Conservation (phyloP, 2,797 vertebrate genomes). For the Champsocephalus gunnari region DNA sequence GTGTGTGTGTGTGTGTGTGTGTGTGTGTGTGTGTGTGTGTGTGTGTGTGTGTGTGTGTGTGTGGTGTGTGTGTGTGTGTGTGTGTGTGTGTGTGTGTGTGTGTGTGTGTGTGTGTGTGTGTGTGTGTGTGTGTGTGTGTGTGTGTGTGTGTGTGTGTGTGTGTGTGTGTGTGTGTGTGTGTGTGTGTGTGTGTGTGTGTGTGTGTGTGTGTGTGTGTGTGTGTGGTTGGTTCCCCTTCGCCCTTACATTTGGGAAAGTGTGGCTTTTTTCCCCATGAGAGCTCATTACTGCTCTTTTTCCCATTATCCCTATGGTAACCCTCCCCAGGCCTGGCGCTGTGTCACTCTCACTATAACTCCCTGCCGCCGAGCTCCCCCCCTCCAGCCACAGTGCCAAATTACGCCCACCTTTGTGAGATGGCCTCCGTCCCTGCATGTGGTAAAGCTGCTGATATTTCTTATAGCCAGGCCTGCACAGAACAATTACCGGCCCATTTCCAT, state of each 20-base stretch:
- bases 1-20: conserved; percentile 15
- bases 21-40: conserved; percentile 20
- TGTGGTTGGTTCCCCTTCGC: conserved; percentile 59
- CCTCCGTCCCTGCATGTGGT: conserved; percentile 56
- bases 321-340: conserved; percentile 74
- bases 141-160: too few species aligned
- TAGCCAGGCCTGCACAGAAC: conserved; percentile 41
- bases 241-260: conserved; percentile 65
- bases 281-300: conserved; percentile 87
- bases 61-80: conserved; percentile 24
- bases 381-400: conserved; percentile 66
- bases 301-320: conserved; percentile 87
- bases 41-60: neutral
- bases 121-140: too few species aligned
- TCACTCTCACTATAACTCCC: conserved; percentile 78
- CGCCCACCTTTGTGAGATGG: conserved; percentile 69
- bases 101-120: conserved; percentile 44
- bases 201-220: conserved; percentile 41
- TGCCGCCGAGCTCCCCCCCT: conserved; percentile 25
- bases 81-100: neutral
- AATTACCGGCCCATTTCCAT: conserved; percentile 65
- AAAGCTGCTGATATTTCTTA: conserved; percentile 64
- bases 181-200: conserved; percentile 33
- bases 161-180: conserved; percentile 1
- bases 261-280: conserved; percentile 79